phyloP scores from a whole-genome alignment of 2,888 invertebrate genomes.

The Phyto melanocephala region DNA sequence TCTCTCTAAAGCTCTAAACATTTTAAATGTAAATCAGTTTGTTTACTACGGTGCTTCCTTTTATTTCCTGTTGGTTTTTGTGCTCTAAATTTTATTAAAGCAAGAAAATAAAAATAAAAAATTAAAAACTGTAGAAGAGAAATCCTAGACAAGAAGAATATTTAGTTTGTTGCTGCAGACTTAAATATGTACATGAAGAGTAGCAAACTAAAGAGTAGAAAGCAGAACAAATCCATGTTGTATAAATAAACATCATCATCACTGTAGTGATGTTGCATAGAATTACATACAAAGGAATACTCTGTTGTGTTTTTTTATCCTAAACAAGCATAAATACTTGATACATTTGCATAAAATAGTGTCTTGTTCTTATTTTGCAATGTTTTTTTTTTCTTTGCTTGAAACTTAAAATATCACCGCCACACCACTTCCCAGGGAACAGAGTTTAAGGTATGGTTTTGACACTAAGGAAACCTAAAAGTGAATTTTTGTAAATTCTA shows the following conservation, averaged over 20 bases:
- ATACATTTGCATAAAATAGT: slow-evolving; percentile 50
- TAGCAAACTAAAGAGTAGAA: background rate
- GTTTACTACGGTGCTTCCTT: slow-evolving; percentile 24
- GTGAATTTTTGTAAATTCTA: background rate
- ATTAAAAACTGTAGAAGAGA: too few relatives aligned
- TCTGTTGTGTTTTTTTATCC: background rate
- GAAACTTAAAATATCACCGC: background rate
- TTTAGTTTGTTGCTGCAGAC: background rate
- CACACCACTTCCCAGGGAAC: too few relatives aligned
- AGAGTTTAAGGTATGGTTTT: background rate
- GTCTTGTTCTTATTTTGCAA: background rate
- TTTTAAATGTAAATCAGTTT: slow-evolving; percentile 59
- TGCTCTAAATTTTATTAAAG: background rate
- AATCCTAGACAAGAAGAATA: background rate
- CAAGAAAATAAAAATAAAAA: too few relatives aligned
- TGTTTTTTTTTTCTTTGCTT: background rate
- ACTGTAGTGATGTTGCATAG: background rate
- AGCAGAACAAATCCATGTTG: background rate
- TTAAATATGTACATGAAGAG: background rate
- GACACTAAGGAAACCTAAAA: background rate
- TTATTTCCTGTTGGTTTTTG: background rate
- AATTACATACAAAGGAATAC: background rate
- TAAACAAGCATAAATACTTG: slow-evolving; percentile 23
- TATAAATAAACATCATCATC: background rate
- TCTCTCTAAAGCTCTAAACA: slow-evolving; percentile 40